Percentiles rank a stretch among this genome's conserved stretches.
Conservation (phyloP, 2,113 vertebrate genomes). For the Sylvietta virens region DNA sequence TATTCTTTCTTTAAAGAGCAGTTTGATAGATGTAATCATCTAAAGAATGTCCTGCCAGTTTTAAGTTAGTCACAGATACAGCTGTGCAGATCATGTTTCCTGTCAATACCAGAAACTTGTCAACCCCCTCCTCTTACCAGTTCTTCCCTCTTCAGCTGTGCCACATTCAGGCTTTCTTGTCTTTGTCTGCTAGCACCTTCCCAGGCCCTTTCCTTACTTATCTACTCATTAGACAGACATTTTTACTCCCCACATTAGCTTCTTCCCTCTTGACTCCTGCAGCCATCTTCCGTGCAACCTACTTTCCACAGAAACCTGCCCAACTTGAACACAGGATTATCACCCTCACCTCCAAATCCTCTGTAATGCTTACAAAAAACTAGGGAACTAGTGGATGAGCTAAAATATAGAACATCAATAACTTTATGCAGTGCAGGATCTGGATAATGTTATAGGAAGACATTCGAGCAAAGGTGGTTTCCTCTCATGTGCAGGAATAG, state of each 20-base stretch:
- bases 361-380: background rate
- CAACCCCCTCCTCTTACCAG: background rate
- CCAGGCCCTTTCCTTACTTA: background rate
- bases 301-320: background rate
- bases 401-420: background rate
- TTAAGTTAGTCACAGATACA: slow-evolving; percentile 61
- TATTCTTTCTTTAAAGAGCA: slow-evolving; percentile 66
- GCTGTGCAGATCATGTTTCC: slow-evolving; percentile 34
- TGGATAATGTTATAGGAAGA: background rate
- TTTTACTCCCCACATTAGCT: background rate
- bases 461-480: background rate
- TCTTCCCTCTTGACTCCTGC: background rate
- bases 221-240: background rate
- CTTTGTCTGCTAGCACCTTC: slow-evolving; percentile 9
- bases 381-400: background rate
- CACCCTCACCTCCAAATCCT: background rate
- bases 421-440: background rate
- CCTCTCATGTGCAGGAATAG: background rate
- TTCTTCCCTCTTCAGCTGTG: slow-evolving; percentile 7
- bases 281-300: background rate
- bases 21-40: slow-evolving; percentile 60
- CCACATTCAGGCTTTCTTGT: background rate
- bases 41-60: slow-evolving; percentile 56
- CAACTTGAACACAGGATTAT: background rate
- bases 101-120: slow-evolving; percentile 20